Evolutionary conservation across 2,797 vertebrate genomes (phyloP), one percentile per base, ranked within the genome.

Genomic region (Onychomys torridus): DNA sequence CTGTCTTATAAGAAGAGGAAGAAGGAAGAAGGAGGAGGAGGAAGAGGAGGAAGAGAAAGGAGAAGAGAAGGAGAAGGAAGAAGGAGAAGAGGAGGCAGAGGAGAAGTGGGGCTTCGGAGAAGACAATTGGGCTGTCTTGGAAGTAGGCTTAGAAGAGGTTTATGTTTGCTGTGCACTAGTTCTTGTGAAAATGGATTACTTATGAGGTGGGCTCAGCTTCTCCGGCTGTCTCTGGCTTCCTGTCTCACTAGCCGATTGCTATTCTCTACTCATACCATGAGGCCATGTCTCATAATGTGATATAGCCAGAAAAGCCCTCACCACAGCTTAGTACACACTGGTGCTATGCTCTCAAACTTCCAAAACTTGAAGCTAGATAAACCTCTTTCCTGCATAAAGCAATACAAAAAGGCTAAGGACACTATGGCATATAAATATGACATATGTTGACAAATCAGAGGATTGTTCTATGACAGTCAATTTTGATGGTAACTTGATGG

Each of bases 401-500:
- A 89, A 63, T 52, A 55, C 8, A 78, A 49, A 78, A 90, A 29
- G 34, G 6, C 23, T 32, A 77, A 55, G 40, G 23, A 79, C 11
- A 65, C 43, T 52, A 19, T 52, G 77, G 17, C 32, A 52, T 17
- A 75, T 49, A 75, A 61, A 49, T 9, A 73, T 61, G 86, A 10
- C 43, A n/a, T 29, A 17, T 11, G 52, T 82, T 75, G 86, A 57
- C 65, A 89, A 89, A 82, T 89, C 77, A 75, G 67, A 94, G 83
- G 55, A 89, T n/a, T 55, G 37, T 63, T 43, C 34, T 10, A 8
- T 84, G 59, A 12, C 43, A 23, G 59, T 46, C 40, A 84, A 65
- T 46, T 40, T 46, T 65, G 40, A 59, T 46, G 46, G 9, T 46
- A 84, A 84, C 29, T 29, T 46, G 40, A 84, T 65, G 27, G n/a